Conservation (phyloP, 2,797 vertebrate species). For the Acipenser transmontanus region DNA sequence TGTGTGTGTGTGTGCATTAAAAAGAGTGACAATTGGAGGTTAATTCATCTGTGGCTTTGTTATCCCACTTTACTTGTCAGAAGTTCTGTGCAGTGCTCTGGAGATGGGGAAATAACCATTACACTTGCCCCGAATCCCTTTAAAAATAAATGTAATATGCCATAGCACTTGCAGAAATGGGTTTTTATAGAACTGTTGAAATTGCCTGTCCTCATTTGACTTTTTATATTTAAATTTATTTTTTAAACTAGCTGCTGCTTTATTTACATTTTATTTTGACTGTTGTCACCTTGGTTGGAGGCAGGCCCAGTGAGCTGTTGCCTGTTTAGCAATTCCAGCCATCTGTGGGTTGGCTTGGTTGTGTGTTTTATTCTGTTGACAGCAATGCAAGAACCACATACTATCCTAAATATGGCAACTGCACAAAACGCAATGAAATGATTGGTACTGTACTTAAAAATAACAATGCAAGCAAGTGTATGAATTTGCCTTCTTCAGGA, state of each 20-base stretch:
- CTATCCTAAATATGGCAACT: too few species aligned
- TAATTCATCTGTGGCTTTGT: slow-evolving; percentile 38
- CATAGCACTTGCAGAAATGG: slow-evolving; percentile 4
- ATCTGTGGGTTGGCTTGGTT: neutral
- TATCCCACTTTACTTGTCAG: slow-evolving; percentile 27
- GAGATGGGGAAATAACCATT: slow-evolving; percentile 7
- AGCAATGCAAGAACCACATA: too few species aligned
- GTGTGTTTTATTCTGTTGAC: too few species aligned
- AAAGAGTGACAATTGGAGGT: slow-evolving; percentile 30
- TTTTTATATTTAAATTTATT: too few species aligned
- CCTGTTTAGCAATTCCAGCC: neutral
- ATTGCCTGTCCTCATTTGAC: neutral
- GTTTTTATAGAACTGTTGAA: slow-evolving; percentile 1
- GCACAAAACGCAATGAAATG: too few species aligned
- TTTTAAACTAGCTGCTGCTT: neutral
- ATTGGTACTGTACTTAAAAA: too few species aligned
- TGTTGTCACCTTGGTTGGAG: neutral
- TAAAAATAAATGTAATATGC: slow-evolving; percentile 1
- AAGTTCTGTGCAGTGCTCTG: slow-evolving; percentile 1
- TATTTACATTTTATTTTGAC: neutral
- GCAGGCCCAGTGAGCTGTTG: neutral
- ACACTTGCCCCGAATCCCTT: slow-evolving; percentile 7
- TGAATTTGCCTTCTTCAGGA: too few species aligned
- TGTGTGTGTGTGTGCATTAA: neutral
- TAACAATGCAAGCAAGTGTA: too few species aligned